phyloP scores from a whole-genome alignment of 2,888 invertebrate species.

The Heliconius cydno region DNA sequence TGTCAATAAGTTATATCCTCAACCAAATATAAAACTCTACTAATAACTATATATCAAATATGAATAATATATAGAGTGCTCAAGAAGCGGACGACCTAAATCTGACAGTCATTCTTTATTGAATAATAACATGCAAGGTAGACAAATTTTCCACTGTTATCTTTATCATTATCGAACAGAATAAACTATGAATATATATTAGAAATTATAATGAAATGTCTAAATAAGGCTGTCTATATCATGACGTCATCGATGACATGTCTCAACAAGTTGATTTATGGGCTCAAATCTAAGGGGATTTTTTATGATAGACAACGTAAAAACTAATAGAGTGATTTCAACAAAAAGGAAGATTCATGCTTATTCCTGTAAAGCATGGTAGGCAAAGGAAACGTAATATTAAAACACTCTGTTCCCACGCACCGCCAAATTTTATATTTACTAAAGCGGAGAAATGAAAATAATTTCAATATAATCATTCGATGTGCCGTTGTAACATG shows the following conservation, averaged over 20 bases:
- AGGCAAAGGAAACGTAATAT: too few relatives aligned
- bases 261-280: background rate
- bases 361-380: too few relatives aligned
- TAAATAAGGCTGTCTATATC: background rate
- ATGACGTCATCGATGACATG: background rate
- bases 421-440: too few relatives aligned
- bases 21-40: background rate
- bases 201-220: background rate
- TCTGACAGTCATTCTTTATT: slow-evolving; percentile 22
- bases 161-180: background rate
- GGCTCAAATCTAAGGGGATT: background rate
- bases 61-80: background rate
- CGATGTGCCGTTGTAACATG: too few relatives aligned
- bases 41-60: background rate
- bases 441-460: too few relatives aligned
- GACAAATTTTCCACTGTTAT: slow-evolving; percentile 6
- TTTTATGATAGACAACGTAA: background rate
- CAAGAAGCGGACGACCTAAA: slow-evolving; percentile 14
- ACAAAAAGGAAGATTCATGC: too few relatives aligned
- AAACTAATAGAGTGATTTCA: too few relatives aligned
- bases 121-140: slow-evolving; percentile 21
- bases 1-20: background rate
- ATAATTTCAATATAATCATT: too few relatives aligned
- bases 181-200: slow-evolving; percentile 10
- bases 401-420: too few relatives aligned